Base-by-base conservation (phyloP, 2,797 vertebrate genomes). In the Periophthalmus magnuspinnatus region DNA sequence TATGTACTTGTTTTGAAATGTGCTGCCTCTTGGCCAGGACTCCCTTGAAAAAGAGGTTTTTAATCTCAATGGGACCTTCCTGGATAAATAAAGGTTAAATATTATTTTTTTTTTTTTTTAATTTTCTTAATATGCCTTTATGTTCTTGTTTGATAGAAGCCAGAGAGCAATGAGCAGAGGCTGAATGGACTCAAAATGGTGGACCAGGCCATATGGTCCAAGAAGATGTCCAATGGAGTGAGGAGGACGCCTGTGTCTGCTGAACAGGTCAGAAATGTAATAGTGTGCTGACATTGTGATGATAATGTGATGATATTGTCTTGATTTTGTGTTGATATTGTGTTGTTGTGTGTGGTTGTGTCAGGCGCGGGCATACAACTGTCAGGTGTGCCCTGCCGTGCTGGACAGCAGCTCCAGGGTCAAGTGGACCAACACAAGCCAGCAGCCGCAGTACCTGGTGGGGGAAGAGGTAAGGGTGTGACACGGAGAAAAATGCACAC, bases 131-230 rank as follows among this genome's bases (percentile, higher is more conserved):
- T 1, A 28, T 28, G 28, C 28, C 28, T 28, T 13, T 5, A 19
- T 45, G 54, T 14, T 71, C 7, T 17, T 73, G 65, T 62, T 34
- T 17, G 28, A 71, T 60, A 99, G 97, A 97, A 95, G 92, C 92
- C 95, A 76, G 97, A 99, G 87, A 98, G 97, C 76, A 95, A 93
- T 16, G 97, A 99, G 67, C 97, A 99, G 88, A 95, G 97, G 83
- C 97, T 98, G 86, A 98, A 98, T 89, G 97, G 97, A 21, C 95
- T 99, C 65, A 99, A 99, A 93, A 99, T 99, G 97, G 96, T 99
- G 32, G 97, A 99, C 80, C 97, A 99, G 91, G 97, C 97, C 24
- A 99, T 99, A 89, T 99, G 97, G 97, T 99, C 97, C 68, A 99
- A 98, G 88, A 99, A 99, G 90, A 99, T 99, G 97, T 98, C 97